Evolutionary conservation across 2,888 invertebrate species (phyloP).

Genomic region (Geotrupes spiniger): DNA sequence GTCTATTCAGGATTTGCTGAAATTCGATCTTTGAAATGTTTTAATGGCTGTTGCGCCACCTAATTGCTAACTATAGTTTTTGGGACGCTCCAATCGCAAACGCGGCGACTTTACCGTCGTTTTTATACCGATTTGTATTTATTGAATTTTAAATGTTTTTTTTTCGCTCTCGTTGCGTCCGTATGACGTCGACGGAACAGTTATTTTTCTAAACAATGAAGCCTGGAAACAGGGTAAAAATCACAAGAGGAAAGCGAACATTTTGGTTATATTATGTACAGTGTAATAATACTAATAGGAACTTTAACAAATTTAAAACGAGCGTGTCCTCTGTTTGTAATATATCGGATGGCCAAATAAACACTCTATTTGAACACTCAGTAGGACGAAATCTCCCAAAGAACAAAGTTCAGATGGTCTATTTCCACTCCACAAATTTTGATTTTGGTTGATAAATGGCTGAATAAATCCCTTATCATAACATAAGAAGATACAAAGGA

Average conservation of each 20-base stretch:
- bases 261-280: slow-evolving; percentile 17
- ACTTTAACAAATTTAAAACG: slow-evolving; percentile 14
- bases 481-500: too few relatives aligned
- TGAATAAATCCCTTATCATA: too few relatives aligned
- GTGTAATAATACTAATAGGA: slow-evolving; percentile 15
- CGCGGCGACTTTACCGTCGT: not conserved
- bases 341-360: too few relatives aligned
- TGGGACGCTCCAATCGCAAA: not conserved
- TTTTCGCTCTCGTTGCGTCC: slow-evolving; percentile 16
- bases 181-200: slow-evolving; percentile 17
- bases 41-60: too few relatives aligned
- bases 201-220: slow-evolving; percentile 16
- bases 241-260: slow-evolving; percentile 11
- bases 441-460: too few relatives aligned
- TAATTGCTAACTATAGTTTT: too few relatives aligned
- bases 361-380: too few relatives aligned
- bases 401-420: too few relatives aligned
- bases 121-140: not conserved
- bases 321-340: slow-evolving; percentile 8
- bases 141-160: slow-evolving; percentile 9
- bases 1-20: too few relatives aligned
- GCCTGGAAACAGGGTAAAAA: slow-evolving; percentile 20
- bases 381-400: too few relatives aligned
- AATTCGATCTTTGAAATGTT: too few relatives aligned
- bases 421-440: too few relatives aligned